Percentiles rank a stretch among this genome's conserved stretches.
Conservation (phyloP, 2,113 vertebrate species). For the Benitochromis conjunctus region DNA sequence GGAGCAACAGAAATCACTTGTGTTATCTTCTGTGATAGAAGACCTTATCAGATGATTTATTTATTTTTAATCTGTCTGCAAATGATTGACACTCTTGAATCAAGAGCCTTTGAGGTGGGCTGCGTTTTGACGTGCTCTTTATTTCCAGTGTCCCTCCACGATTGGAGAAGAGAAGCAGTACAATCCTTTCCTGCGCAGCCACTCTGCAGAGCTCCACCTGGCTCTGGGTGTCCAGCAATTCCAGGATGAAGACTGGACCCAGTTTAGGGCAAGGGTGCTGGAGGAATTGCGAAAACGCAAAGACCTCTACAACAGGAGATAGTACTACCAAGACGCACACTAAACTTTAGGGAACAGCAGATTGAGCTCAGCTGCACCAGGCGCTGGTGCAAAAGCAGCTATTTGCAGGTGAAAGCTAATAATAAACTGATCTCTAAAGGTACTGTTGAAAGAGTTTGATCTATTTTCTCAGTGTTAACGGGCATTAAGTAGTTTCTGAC, state of each 20-base stretch:
- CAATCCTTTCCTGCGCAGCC: slow-evolving; percentile 92
- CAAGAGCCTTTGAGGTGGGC: neutral
- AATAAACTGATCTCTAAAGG: neutral
- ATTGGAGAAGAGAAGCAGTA: slow-evolving; percentile 90
- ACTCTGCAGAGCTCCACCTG: slow-evolving; percentile 80
- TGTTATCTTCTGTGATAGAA: neutral
- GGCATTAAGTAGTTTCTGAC: neutral
- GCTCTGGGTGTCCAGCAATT: slow-evolving; percentile 78
- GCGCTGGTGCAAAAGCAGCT: neutral
- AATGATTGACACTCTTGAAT: neutral
- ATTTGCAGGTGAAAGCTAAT: neutral
- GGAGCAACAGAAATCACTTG: neutral
- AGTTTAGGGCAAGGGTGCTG: slow-evolving; percentile 85
- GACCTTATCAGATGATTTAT: neutral
- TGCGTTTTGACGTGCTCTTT: neutral
- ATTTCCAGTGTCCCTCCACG: slow-evolving; percentile 87
- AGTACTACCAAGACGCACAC: neutral
- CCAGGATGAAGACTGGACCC: slow-evolving; percentile 71
- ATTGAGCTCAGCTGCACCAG: neutral
- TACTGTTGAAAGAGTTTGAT: neutral
- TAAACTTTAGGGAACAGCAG: neutral
- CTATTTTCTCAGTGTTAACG: neutral
- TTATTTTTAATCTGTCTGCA: neutral
- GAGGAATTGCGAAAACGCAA: slow-evolving; percentile 86
- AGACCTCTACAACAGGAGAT: slow-evolving; percentile 83